A percentile compares a stretch with the other conserved stretches of the same genome.
These are phyloP conservation scores for Leptonema lineaticorne DNA, from an alignment of 1,140 invertebrate species.

Conservation along the genomic window DNA sequence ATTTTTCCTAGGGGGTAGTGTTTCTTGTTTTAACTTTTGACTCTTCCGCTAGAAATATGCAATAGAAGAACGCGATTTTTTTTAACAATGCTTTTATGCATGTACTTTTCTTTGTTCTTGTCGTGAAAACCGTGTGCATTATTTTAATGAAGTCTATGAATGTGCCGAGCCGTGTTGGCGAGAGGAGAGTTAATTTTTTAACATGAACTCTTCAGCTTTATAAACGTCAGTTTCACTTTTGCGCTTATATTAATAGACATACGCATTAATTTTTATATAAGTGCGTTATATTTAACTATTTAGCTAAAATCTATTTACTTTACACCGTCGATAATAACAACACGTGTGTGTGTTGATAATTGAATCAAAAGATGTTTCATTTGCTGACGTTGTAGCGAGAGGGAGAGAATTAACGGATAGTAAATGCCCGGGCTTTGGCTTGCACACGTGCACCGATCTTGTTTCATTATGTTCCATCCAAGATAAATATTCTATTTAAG, in stretches of 20 bases:
- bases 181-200: too few relatives aligned
- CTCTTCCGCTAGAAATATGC: not conserved
- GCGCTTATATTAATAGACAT: too few relatives aligned
- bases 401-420: too few relatives aligned
- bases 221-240: too few relatives aligned
- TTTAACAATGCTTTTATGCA: not conserved
- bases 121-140: constrained; percentile 9
- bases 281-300: too few relatives aligned
- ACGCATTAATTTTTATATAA: too few relatives aligned
- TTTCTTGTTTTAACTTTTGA: constrained; percentile 4
- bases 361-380: constrained; percentile 12
- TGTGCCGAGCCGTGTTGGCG: constrained; percentile 1
- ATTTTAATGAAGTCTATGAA: constrained; percentile 27
- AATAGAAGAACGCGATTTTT: not conserved
- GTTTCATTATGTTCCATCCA: constrained; percentile 10
- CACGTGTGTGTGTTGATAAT: constrained; percentile 26
- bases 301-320: too few relatives aligned
- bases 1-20: not conserved
- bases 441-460: constrained; percentile 8
- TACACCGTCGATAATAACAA: constrained; percentile 13
- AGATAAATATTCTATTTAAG: constrained; percentile 16
- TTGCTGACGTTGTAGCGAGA: too few relatives aligned
- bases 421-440: constrained; percentile 10
- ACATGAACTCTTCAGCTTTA: too few relatives aligned
- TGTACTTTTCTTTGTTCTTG: constrained; percentile 18